Conservation (phyloP, 2,888 invertebrate species). For the Acrobasis consociella region DNA sequence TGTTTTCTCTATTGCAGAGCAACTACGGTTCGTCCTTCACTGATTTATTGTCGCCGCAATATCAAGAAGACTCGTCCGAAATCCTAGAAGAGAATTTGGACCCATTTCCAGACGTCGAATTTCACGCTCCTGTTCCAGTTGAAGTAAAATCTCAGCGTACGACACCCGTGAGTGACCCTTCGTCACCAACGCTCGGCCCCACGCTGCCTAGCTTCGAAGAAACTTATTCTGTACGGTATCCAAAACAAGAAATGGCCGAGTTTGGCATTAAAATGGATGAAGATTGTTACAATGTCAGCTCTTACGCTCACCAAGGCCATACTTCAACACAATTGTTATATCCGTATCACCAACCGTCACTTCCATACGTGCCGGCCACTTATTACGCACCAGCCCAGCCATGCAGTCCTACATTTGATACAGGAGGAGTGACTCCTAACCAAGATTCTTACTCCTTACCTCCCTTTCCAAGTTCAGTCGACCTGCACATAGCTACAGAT, state of each 20-base stretch:
- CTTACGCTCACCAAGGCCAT: constrained; percentile 82
- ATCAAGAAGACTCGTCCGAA: constrained; percentile 87
- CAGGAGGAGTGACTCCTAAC: constrained; percentile 73
- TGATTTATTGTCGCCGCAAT: constrained; percentile 89
- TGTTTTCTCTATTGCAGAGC: constrained; percentile 84
- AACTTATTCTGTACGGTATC: constrained; percentile 91
- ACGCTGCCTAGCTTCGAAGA: constrained; percentile 94
- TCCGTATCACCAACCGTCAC: constrained; percentile 83
- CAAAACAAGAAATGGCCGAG: constrained; percentile 84
- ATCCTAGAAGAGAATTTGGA: constrained; percentile 88
- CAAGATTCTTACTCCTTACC: constrained; percentile 88
- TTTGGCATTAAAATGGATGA: constrained; percentile 93
- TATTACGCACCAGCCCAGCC: constrained; percentile 84
- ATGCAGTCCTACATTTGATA: constrained; percentile 79
- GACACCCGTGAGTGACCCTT: constrained; percentile 71
- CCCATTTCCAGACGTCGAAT: constrained; percentile 87
- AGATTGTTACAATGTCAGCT: constrained; percentile 88
- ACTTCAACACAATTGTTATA: constrained; percentile 81
- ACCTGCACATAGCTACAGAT: constrained; percentile 86
- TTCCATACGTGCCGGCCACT: constrained; percentile 80
- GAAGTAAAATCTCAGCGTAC: constrained; percentile 71
- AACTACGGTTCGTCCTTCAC: constrained; percentile 91
- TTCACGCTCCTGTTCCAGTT: constrained; percentile 71
- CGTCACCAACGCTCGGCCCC: constrained; percentile 78
- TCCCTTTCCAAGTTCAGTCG: constrained; percentile 86